These are phyloP conservation scores for Sardinella longiceps DNA, from an alignment of 2,797 vertebrate species.

Conservation along the genomic window DNA sequence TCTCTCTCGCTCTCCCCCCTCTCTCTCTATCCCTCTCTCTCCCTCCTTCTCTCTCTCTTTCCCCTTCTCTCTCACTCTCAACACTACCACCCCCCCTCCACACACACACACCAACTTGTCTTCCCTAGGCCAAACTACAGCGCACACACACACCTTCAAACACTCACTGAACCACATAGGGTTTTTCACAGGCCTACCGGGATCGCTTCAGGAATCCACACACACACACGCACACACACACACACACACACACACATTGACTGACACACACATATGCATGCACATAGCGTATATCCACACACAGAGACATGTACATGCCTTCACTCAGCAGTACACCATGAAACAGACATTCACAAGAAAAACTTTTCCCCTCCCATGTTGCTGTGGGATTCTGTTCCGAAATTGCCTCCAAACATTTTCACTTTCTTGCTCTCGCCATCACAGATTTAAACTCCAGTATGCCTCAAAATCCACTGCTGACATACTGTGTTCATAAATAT, in stretches of 20 bases:
- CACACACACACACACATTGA: background rate
- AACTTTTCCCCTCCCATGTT: constrained; percentile 38
- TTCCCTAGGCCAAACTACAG: constrained; percentile 53
- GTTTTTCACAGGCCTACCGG: constrained; percentile 64
- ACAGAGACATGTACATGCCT: constrained; percentile 40
- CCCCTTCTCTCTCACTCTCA: too few relatives aligned
- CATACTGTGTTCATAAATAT: background rate
- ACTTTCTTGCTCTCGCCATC: constrained; percentile 11
- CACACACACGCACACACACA: background rate
- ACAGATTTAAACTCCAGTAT: background rate
- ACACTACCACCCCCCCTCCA: background rate
- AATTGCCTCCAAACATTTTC: constrained; percentile 45
- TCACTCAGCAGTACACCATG: constrained; percentile 40
- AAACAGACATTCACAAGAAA: constrained; percentile 52
- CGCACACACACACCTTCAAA: constrained; percentile 64
- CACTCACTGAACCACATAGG: constrained; percentile 57
- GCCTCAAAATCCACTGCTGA: constrained; percentile 13
- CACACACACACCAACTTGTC: background rate
- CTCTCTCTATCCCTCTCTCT: constrained; percentile 63
- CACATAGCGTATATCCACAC: background rate
- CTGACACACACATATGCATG: background rate
- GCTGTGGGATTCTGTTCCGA: constrained; percentile 44
- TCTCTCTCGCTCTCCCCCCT: constrained; percentile 53
- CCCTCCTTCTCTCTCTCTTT: constrained; percentile 18
- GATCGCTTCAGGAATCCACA: constrained; percentile 60